phyloP scores from a whole-genome alignment of 92 coral and sea anemone species.

The Zoanthus gigantus region DNA sequence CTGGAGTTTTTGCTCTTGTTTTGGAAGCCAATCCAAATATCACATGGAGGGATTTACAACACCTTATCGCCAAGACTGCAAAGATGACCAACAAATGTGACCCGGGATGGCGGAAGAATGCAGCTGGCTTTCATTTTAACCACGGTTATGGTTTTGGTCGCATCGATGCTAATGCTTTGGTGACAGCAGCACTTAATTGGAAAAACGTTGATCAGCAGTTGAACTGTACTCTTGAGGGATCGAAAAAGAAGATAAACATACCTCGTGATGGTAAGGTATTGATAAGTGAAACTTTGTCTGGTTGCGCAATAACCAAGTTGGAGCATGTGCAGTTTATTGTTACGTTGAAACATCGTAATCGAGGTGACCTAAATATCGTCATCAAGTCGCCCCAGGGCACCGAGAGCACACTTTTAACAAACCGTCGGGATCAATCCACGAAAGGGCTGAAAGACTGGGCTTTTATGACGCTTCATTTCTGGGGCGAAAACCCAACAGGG shows the following conservation, averaged over 20 bases:
- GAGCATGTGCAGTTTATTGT: conserved; percentile 76
- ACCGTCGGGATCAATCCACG: conserved; percentile 55
- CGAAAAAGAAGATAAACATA: conserved; percentile 43
- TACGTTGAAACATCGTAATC: conserved; percentile 71
- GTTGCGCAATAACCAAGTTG: conserved; percentile 45
- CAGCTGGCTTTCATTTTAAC: conserved; percentile 70
- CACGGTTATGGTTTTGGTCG: conserved; percentile 77
- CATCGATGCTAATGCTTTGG: conserved; percentile 71
- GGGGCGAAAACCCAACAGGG: conserved; percentile 85
- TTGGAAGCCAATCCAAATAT: conserved; percentile 78
- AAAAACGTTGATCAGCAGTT: conserved; percentile 60
- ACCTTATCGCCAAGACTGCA: conserved; percentile 71
- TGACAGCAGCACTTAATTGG: conserved; percentile 67
- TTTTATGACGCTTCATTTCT: conserved; percentile 73
- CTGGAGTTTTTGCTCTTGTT: conserved; percentile 77
- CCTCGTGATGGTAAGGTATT: conserved; percentile 45
- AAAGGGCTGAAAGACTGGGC: conserved; percentile 76
- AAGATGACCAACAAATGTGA: conserved; percentile 64
- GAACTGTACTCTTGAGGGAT: conserved; percentile 50
- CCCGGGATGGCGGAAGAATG: conserved; percentile 71
- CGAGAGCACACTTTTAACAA: conserved; percentile 67
- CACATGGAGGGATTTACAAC: conserved; percentile 86
- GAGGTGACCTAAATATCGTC: conserved; percentile 76
- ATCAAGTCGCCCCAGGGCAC: conserved; percentile 80
- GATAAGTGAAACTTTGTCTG: conserved; percentile 42